Evolutionary conservation across 2,888 invertebrate species (phyloP), one percentile per base, ranked within the genome.

Genomic region (Apodemia duryi): DNA sequence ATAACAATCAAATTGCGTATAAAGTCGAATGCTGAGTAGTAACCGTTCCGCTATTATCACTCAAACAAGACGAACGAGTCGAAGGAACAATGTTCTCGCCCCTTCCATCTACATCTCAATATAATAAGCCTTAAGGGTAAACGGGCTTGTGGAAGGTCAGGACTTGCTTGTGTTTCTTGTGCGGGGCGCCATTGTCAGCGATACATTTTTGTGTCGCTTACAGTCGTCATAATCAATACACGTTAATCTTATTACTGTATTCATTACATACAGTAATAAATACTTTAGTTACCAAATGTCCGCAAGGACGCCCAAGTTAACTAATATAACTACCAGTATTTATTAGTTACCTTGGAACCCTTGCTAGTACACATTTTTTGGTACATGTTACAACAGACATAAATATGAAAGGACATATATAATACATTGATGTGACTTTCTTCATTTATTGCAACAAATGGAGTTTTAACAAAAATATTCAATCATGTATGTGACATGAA

Each of bases 91-190:
- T 60, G 57, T 60, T 60, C 57, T 60, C 57, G 32, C 69, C 69
- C 63, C 67, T 64, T 62, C 67, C 62, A 68, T 69, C 66, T 62
- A 66, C 62, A 68, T 69, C 66, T 64, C 67, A 63, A 62, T 66
- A 60, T 68, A 69, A 68, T 69, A 68, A 63, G 68, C 67, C 67
- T 68, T 69, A 65, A 67, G 72, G 73, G 71, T 70, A 70, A 72
- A 73, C 71, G 69, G 68, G 69, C 71, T 74, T 75, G 74, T 61
- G 73, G 69, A 74, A 75, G 75, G 74, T 75, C 75, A 75, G 70
- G 71, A 63, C 66, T 68, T 65, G 68, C 67, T 67, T 57, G 63
- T 64, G 52, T 65, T 66, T 67, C 68, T 67, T 63, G 62, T 64
- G 67, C 65, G 63, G 60, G 68, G 62, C 46, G 54, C 7, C 61